Evolutionary conservation across 2,888 invertebrate species (phyloP), one percentile per base, ranked within the genome.

Genomic region (Heteromurus nitidus): DNA sequence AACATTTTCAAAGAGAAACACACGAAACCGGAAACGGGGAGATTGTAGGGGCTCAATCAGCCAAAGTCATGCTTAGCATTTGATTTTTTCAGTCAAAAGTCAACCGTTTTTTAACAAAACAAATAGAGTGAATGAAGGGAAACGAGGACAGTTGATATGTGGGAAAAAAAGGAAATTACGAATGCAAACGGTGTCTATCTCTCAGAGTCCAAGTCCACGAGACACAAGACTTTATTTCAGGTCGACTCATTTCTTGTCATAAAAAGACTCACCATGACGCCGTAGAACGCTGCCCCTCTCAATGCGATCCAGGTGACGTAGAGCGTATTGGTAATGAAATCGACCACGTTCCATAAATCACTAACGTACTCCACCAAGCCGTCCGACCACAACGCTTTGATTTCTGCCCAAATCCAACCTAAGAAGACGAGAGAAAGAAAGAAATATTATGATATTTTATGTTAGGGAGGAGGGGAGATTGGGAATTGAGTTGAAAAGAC

Each of bases 311-410:
- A 95, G 3, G 92, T 91, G 53, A 94, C 92, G 89, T 98, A 98
- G 1, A 98, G 91, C 0, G 93, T 93, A 90, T 98, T 98, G 55
- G 97, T 92, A 3, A 95, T 94, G 89, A 97, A 97, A 90, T 98
- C 98, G 70, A 98, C 95, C 88, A 97, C 95, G 90, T 98, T 98
- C 98, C 98, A 98, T 92, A 98, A 93, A 89, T 98, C 96, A 31
- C 95, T 92, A 30, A 97, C 91, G 88, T 98, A 98, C 0, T 93
- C 93, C 47, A 92, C 92, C 65, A 97, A 92, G n/a, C 98, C 98
- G 88, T 95, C 94, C 24, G 93, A 92, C 91, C 94, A 96, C 83
- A 97, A 94, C 89, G 97, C 96, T 89, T 95, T 95, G 2, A 95
- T 93, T 90, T 98, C 98, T 88, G 96, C 95, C 94, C 95, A 95